Conservation (phyloP, 2,888 invertebrate genomes). For the Cheilosia variabilis region DNA sequence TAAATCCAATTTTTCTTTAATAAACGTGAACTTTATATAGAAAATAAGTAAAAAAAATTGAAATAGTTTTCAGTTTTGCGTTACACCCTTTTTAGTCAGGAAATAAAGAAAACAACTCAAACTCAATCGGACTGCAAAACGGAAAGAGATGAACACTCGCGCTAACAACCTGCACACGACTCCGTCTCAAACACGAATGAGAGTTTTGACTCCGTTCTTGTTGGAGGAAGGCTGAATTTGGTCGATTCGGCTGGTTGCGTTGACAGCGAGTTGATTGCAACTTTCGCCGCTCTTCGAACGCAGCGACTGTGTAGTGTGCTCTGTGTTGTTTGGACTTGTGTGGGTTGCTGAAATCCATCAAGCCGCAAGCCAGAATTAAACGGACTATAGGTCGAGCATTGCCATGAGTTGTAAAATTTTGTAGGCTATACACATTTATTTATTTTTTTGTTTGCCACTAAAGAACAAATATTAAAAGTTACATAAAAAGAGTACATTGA, state of each 20-base stretch:
- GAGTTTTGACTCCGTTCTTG: conserved; percentile 57
- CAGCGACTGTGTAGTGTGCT: not conserved
- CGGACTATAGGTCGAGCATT: not conserved
- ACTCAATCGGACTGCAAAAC: conserved; percentile 61
- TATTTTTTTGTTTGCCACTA: too few relatives aligned
- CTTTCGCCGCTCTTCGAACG: conserved; percentile 30
- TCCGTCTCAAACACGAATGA: conserved; percentile 81
- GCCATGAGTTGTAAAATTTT: not conserved
- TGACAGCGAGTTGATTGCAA: conserved; percentile 44
- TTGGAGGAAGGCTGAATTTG: conserved; percentile 52
- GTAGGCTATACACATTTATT: too few relatives aligned
- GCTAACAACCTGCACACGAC: conserved; percentile 78
- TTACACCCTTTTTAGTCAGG: conserved; percentile 63
- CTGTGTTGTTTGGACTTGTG: not conserved
- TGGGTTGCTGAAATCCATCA: not conserved
- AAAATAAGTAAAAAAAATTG: conserved; percentile 2
- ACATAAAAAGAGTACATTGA: too few relatives aligned
- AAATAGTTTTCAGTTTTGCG: conserved; percentile 35
- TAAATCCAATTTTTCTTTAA: conserved; percentile 68
- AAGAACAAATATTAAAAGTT: too few relatives aligned
- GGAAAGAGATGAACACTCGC: conserved; percentile 65
- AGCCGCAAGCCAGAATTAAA: conserved; percentile 59
- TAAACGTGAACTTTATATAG: conserved; percentile 17
- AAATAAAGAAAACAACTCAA: conserved; percentile 50
- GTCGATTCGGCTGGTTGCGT: conserved; percentile 43